Base-by-base conservation (phyloP, 2,888 invertebrate genomes). In the Macroteleia sp. region DNA sequence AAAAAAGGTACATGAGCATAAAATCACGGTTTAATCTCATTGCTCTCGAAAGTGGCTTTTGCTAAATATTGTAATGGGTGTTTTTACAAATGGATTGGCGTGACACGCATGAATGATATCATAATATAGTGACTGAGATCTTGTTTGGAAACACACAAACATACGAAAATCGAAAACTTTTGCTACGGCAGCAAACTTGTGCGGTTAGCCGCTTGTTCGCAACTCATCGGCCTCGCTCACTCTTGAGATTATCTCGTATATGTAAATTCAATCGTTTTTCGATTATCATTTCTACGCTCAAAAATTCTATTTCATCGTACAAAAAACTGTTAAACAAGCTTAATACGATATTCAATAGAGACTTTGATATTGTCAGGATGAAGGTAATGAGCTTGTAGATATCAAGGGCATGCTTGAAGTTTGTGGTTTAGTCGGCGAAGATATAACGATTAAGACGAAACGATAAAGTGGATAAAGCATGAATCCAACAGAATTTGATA, bases 211-310 rank as follows among this genome's bases (percentile, higher is more conserved):
- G 77, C 66, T 71, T 71, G 67, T 71, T 77, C 56, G 42, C 59
- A 67, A 77, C 66, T 71, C 61, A 66, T 77, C 59, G 71, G 67
- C 34, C 48, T 36, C 20, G 52, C 48, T 56, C 54, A 25, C 25
- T 66, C 46, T 42, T 8, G 61, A 59, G 61, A 71, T 77, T 64
- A 77, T 71, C 56, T 57, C 48, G 44, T 50, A 12, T 50, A 77
- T 77, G 77, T 67, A 77, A 67, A 77, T 77, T 66, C 52, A 77
- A 77, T 70, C 71, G 61, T 30, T 67, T 66, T 56, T 32, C 71
- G 71, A 71, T 71, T 66, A 57, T 66, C 59, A 39, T 77, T 66
- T 32, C 22, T 34, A 14, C 41, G 34, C 52, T 42, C 20, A 48
- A 77, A 77, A 48, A 61, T 66, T 52, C 20, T 8, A 10, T 19